Base-by-base conservation (phyloP, 2,888 invertebrate species). In the Cistogaster globosa region DNA sequence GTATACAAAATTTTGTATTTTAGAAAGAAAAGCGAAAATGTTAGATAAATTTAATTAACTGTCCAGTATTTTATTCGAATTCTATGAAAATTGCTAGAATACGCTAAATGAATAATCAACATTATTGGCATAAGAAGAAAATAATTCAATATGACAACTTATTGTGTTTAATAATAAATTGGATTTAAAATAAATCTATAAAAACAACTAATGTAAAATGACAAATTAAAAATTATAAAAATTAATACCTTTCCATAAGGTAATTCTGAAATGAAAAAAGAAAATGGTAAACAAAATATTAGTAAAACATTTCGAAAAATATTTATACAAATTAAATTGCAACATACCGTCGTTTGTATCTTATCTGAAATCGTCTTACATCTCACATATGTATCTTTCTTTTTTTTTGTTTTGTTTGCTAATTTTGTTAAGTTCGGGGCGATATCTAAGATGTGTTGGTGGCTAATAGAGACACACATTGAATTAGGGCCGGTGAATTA, bases 221-320 rank as follows among this genome's bases (percentile, higher is more conserved):
- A 60, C 45, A 84, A 53, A 69, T 60, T 71, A 51, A 51, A 38
- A 72, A 77, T 32, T 32, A 60, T 45, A 48, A 79, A 83, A 82
- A 83, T 83, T 62, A 84, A 84, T 84, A 87, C 86, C 83, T 83
- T 84, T 82, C 67, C 84, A 58, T 62, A 72, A 80, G 87, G 87
- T 86, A 86, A 83, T 77, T 84, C 86, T 87, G 84, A 16, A 86
- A 84, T 60, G 60, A 76, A 79, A 58, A 74, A 68, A 58, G 57
- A 67, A 32, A 26, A 26, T 26, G 4, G n/a, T n/a, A n/a, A 4
- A 26, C 26, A 26, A 26, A 26, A 26, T 26, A 26, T 11, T n/a
- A 45, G 42, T 22, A 9, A 48, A 38, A 22, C 48, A 14, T 32
- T 32, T 38, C 2, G 11, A 51, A 26, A 82, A 38, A 62, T 51